Base-by-base conservation (phyloP, 2,113 vertebrate species). In the Piaya cayana region DNA sequence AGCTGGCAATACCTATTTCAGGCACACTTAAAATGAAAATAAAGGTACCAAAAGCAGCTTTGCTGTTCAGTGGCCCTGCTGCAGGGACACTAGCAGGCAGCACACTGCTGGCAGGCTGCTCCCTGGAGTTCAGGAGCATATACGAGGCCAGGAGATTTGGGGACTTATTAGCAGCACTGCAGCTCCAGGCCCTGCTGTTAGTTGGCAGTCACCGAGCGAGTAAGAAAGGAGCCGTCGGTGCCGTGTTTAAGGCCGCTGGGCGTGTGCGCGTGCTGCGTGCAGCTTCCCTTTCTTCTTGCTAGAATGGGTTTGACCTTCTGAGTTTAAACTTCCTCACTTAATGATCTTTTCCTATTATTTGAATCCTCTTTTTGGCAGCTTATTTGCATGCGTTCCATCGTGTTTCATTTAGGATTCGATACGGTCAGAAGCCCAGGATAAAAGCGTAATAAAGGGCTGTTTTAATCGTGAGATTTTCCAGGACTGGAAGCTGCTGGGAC, bases 401-500 rank as follows among this genome's bases (percentile, higher is more conserved):
- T 55, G 49, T 91, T 94, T 95, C 88, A 81, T 94, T 97, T 87
- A 93, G 80, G 82, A 95, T 95, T 80, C 79, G 43, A 37, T 95
- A 71, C 3, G 15, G 55, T 84, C 77, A 91, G 77, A 60, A 95
- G 85, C 59, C 56, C 8, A 3, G 27, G 34, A 62, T 88, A 65
- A 85, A 96, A 92, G 4, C 10, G 29, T 74, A 89, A 77, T 59
- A 88, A 91, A 97, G 93, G 18, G 1, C 37, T 52, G 53, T 23
- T 78, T 84, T 94, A 92, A 92, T 94, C 27, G 34, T 58, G 56
- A 88, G 9, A 55, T 25, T 79, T 63, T 49, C 8, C 30, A 86
- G 68, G 84, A 86, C 83, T 98, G 97, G 98, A 98, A 98, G 97
- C 97, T 98, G 97, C 91, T 90, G 71, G 69, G 77, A 75, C 76